phyloP scores from a whole-genome alignment of 2,797 vertebrate genomes.

The Thaleichthys pacificus region DNA sequence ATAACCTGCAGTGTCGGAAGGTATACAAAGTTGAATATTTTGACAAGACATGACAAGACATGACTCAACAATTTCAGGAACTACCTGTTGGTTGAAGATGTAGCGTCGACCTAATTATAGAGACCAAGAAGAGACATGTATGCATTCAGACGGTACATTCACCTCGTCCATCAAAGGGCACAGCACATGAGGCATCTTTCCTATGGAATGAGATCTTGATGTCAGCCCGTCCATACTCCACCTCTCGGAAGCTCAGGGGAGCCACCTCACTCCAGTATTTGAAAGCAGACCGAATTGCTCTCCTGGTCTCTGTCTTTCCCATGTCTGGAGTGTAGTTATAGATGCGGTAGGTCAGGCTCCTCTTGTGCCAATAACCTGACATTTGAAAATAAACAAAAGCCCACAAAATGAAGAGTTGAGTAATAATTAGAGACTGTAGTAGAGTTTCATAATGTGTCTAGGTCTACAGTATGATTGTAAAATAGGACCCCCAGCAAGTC shows the following conservation, averaged over 20 bases:
- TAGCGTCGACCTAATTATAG: not conserved
- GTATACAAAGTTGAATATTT: too few species aligned
- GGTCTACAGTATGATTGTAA: too few species aligned
- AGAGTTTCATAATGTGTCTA: too few species aligned
- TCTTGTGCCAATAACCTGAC: slow-evolving; percentile 84
- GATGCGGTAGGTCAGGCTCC: slow-evolving; percentile 81
- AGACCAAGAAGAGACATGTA: not conserved
- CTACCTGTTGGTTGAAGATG: not conserved
- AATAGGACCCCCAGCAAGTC: too few species aligned
- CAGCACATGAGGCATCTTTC: slow-evolving; percentile 67
- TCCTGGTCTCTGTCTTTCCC: slow-evolving; percentile 54
- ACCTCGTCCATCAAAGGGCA: slow-evolving; percentile 85
- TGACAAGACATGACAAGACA: too few species aligned
- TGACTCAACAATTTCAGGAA: too few species aligned
- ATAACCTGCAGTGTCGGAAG: slow-evolving; percentile 64
- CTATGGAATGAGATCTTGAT: slow-evolving; percentile 85
- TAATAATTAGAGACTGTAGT: too few species aligned
- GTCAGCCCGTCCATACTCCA: slow-evolving; percentile 76
- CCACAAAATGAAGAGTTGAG: not conserved
- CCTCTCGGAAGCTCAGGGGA: slow-evolving; percentile 80
- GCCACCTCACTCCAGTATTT: slow-evolving; percentile 84
- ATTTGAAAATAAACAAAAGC: too few species aligned
- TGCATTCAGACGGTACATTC: slow-evolving; percentile 28
- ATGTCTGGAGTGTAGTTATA: slow-evolving; percentile 83
- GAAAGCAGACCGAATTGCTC: slow-evolving; percentile 80